Percentiles rank a stretch among this genome's conserved stretches.
Evolutionary conservation across 2,113 vertebrate genomes (phyloP).

Genomic region (Dolichotis patagonum): DNA sequence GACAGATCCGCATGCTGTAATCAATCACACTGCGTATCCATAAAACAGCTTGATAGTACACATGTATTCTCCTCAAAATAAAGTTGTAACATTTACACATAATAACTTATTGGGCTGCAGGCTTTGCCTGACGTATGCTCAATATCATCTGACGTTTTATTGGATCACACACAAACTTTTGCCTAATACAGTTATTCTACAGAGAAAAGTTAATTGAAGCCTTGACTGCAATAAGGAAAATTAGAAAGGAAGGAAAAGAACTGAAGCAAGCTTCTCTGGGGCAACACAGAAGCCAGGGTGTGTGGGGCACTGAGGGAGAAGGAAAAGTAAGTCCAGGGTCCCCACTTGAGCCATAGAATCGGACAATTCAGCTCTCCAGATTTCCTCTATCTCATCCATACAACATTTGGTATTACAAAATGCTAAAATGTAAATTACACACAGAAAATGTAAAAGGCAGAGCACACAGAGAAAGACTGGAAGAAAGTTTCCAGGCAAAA

Average conservation of each 20-base stretch:
- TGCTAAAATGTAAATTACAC: not conserved
- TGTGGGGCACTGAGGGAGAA: not conserved
- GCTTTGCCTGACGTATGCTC: conserved; percentile 80
- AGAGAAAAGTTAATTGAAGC: conserved; percentile 82
- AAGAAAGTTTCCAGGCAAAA: not conserved
- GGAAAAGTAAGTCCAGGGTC: not conserved
- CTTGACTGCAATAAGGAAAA: conserved; percentile 69
- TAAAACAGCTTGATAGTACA: conserved; percentile 85
- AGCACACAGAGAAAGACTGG: not conserved
- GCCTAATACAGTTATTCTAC: conserved; percentile 83
- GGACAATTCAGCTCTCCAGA: not conserved
- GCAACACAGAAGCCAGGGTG: not conserved
- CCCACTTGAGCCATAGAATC: not conserved
- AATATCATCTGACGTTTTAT: conserved; percentile 86
- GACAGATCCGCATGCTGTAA: conserved; percentile 79
- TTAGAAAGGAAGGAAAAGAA: conserved; percentile 17
- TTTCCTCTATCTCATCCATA: not conserved
- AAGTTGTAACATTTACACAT: conserved; percentile 85
- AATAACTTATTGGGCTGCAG: conserved; percentile 84
- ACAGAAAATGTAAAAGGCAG: conserved; percentile 40
- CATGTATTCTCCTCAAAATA: conserved; percentile 85
- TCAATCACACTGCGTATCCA: conserved; percentile 81
- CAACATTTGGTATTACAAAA: not conserved
- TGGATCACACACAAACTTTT: conserved; percentile 84
- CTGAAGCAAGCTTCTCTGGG: not conserved